Conservation (phyloP, 2,888 invertebrate genomes). For the Melanchra persicariae region DNA sequence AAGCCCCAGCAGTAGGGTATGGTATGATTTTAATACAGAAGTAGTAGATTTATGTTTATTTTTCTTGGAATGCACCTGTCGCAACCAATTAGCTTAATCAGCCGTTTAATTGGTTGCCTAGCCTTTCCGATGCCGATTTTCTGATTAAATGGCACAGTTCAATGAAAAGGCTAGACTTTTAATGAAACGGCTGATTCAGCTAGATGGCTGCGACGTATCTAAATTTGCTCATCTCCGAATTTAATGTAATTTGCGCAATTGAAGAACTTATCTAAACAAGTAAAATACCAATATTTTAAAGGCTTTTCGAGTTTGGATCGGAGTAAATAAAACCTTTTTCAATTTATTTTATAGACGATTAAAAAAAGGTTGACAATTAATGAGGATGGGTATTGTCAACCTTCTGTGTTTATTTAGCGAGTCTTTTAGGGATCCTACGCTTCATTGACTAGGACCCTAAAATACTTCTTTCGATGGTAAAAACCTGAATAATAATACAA, state of each 20-base stretch:
- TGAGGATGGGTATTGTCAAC: constrained; percentile 11
- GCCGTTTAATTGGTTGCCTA: no score
- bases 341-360: not conserved
- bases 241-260: not conserved
- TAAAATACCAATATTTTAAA: not conserved
- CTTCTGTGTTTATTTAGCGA: not conserved
- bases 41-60: not conserved
- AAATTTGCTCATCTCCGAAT: not conserved
- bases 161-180: no score
- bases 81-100: no score
- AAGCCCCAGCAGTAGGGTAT: no score
- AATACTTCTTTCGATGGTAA: no score
- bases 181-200: no score
- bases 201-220: no score
- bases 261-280: not conserved
- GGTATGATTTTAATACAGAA: no score
- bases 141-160: no score
- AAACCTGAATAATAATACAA: not conserved
- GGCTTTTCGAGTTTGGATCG: constrained; percentile 4
- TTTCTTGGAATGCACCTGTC: no score
- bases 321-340: constrained; percentile 22
- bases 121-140: no score
- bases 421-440: not conserved
- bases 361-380: constrained; percentile 28
- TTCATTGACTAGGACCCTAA: not conserved